Conservation (phyloP, 2,888 invertebrate species). For the Stratiomys singularior region DNA sequence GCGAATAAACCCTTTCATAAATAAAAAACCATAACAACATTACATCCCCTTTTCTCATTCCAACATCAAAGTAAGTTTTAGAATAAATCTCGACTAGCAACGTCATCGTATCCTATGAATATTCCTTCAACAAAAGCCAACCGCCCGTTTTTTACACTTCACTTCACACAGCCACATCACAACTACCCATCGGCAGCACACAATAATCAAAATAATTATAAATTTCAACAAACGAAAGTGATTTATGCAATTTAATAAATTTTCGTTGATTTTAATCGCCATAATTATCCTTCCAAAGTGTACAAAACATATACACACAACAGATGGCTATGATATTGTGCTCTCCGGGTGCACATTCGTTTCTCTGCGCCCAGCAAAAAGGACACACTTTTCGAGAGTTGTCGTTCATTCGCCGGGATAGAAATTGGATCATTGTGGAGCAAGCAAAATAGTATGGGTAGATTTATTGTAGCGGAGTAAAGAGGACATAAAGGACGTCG, state of each 20-base stretch:
- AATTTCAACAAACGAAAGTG: conserved; percentile 53
- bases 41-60: too few relatives aligned
- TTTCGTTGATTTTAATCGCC: conserved; percentile 62
- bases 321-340: conserved; percentile 31
- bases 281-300: conserved; percentile 58
- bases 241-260: conserved; percentile 64
- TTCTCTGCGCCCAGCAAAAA: neutral
- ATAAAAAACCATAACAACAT: too few relatives aligned
- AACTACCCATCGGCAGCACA: conserved; percentile 27
- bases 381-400: conserved; percentile 26
- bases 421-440: neutral
- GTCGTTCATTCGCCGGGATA: neutral
- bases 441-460: neutral
- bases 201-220: conserved; percentile 53
- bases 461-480: neutral
- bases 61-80: too few relatives aligned
- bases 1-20: too few relatives aligned
- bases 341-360: neutral
- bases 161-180: too few relatives aligned
- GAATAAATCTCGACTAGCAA: too few relatives aligned
- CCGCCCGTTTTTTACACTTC: too few relatives aligned
- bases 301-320: conserved; percentile 37
- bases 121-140: too few relatives aligned
- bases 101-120: too few relatives aligned
- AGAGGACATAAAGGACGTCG: neutral